Evolutionary conservation across 2,888 invertebrate species (phyloP).

Genomic region (Carabus problematicus): DNA sequence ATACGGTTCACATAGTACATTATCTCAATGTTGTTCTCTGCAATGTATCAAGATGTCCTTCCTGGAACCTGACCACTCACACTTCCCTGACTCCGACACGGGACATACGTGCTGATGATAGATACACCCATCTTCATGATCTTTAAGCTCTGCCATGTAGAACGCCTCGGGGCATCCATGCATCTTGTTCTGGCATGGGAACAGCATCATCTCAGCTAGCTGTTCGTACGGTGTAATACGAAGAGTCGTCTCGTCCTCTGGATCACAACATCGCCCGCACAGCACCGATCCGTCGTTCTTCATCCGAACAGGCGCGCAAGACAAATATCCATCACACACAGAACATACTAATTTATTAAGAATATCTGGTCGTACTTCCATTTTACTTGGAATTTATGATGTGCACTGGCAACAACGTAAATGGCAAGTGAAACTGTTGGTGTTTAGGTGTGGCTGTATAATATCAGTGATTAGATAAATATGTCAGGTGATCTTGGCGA

Average conservation of each 20-base stretch:
- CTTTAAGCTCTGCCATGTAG: not conserved
- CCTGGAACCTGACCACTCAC: not conserved
- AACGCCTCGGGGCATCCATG: not conserved
- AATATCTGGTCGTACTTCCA: not conserved
- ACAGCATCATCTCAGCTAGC: not conserved
- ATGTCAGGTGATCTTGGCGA: too few species aligned
- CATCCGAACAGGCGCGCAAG: not conserved
- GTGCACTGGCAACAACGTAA: too few species aligned
- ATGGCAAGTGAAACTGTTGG: too few species aligned
- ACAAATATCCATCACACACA: not conserved
- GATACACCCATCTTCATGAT: not conserved
- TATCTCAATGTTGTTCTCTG: not conserved
- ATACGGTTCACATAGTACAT: not conserved
- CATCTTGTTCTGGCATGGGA: conserved; percentile 1
- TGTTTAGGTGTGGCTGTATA: too few species aligned
- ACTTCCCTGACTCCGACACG: not conserved
- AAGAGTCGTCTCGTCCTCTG: not conserved
- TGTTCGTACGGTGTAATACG: not conserved
- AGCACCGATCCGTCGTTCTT: not conserved
- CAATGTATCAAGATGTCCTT: not conserved
- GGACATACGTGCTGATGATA: not conserved
- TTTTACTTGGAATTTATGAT: not conserved
- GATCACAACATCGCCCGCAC: conserved; percentile 6
- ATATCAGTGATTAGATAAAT: too few species aligned
- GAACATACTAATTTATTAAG: not conserved